Evolutionary conservation across 2,113 vertebrate genomes (phyloP), one percentile per base, ranked within the genome.

Genomic region (Eira barbara): DNA sequence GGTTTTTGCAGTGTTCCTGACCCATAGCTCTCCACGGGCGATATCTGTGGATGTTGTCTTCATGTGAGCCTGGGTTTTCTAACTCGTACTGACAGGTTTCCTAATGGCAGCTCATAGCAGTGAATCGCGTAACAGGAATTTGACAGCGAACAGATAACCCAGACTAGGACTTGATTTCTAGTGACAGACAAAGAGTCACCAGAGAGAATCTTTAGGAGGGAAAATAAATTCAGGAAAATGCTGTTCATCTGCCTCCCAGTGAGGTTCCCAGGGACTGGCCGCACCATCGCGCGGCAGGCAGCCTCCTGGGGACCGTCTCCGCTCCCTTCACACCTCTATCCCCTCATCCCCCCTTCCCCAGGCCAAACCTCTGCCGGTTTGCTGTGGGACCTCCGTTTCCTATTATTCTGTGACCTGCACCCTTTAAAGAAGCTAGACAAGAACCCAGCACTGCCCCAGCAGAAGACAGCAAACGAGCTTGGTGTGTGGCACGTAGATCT

Each of bases 261-360:
- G 45, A 52, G 10, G 15, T 2, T 57, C 34, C 29, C 42, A 52
- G 93, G 83, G 39, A 47, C 6, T 7, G 61, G 57, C 1, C 0
- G 14, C 1, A 4, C 17, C 23, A 0, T 14, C 20, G 67, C 10
- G 7, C 1, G 3, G 11, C 20, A 7, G 45, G n/a, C 0, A 0
- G 27, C 65, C 36, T 57, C 27, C 65, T 7, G 45, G 21, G 57
- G 0, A 17, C 11, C n/a, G 14, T 29, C 57, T 87, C 7, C 2
- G 18, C 9, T 15, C 4, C 9, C 59, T n/a, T 29, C n/a, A 20
- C 10, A 29, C 6, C 29, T 71, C 27, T 15, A 0, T 5, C 25
- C 15, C 59, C 15, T 67, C 4, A 3, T 42, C 10, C 9, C 9
- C 25, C 2, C 12, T 69, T 47, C 82, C 3, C 34, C 2, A 15